Evolutionary conservation across 2,113 vertebrate species (phyloP), one percentile per base, ranked within the genome.

Genomic region (Tupaia chinensis): DNA sequence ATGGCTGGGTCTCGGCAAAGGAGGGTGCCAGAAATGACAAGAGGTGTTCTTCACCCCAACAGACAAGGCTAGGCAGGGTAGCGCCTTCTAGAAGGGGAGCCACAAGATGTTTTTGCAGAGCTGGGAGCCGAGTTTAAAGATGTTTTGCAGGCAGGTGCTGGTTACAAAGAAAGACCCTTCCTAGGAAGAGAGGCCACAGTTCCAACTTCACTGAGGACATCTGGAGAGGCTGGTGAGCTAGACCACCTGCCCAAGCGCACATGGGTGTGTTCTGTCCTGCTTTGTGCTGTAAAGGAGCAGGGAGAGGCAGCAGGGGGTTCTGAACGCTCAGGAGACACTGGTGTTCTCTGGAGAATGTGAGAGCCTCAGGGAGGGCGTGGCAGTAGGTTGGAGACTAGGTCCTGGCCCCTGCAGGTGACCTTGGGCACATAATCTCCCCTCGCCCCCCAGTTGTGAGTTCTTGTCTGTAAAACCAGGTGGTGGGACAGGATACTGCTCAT

Each of bases 121-220:
- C 85, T 94, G 9, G 32, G 61, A 95, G 54, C n/a, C 19, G 16
- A 92, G 82, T 66, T 87, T 95, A 87, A 72, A 16, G 66, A 85
- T 73, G 84, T 95, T 87, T 94, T 92, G 32, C 61, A 84, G 70
- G 60, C 60, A 90, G 53, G 86, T 53, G 13, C 66, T 74, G 68
- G 53, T 68, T 66, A 92, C 25, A 73, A 72, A 65, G 56, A 83
- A 95, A 89, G 32, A 81, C 83, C 34, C 25, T 81, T 82, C 63
- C 22, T 78, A 80, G 68, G 34, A 89, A 93, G 87, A 63, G 89
- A 93, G 53, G n/a, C 27, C 70, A 95, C 70, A 34, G 89, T 96
- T 54, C 34, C 84, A 54, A 32, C 73, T 68, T 86, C 94, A 63
- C 34, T 17, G 77, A n/a, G 61, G 84, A 72, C 84, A 78, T 84